Base-by-base conservation (phyloP, 1,140 invertebrate genomes). In the Scaptomyza graminum region DNA sequence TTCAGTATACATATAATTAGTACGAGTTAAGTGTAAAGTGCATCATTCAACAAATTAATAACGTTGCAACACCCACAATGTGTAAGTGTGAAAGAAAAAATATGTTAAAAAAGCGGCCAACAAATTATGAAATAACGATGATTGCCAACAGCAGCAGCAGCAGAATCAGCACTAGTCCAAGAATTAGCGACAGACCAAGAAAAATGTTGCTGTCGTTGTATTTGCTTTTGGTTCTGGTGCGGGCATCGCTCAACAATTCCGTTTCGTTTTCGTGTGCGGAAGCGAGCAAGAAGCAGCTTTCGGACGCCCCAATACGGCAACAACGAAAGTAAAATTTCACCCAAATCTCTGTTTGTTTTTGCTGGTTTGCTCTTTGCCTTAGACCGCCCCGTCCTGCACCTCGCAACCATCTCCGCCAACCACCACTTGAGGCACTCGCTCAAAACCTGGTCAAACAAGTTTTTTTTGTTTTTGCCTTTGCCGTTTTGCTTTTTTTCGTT, bases 301-400 rank as follows among this genome's bases (percentile, higher is more conserved):
- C 78, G 87, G 82, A 87, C 74, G 74, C 82, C 82, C 70, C 77
- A 85, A 66, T 68, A 68, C 60, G 31, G 61, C 83, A 78, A 71
- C 74, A 79, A 77, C 56, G 78, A 87, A 87, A 88, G 82, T 88
- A 88, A 81, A 87, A 87, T 87, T 87, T 87, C 83, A 79, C 82
- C 83, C 74, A 78, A 85, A 82, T 76, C 78, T 85, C 78, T 85
- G 72, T 79, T 80, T 85, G 63, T 67, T 72, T 67, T 72, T 72
- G 64, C 55, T 61, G 49, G 54, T 59, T 71, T 64, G 60, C 61
- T 51, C 54, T 49, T 55, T 50, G 50, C 57, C 61, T 49, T 69
- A 64, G 55, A 41, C 12, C 37, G 9, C 37, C 39, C 37, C 51
- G 0, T 34, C 55, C 41, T 46, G 51, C 46, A 55, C 43, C 61